A percentile compares a stretch with the other conserved stretches of the same genome.
These are phyloP conservation scores for Pherbina coryleti DNA, from an alignment of 2,888 invertebrate genomes.

Conservation along the genomic window DNA sequence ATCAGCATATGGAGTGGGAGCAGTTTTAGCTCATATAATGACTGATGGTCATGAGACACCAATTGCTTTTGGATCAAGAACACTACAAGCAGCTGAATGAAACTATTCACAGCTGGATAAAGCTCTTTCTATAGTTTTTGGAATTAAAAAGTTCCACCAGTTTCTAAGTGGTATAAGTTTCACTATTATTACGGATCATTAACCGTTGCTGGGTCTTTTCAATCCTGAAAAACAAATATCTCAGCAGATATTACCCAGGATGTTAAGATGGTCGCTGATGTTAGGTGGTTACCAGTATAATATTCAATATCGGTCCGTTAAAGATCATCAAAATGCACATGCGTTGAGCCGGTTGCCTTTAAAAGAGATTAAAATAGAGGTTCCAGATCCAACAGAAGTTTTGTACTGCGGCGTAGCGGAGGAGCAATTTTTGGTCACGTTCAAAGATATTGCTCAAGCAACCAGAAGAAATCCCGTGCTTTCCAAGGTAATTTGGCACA, in stretches of 20 bases:
- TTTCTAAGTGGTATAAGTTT: slow-evolving; percentile 37
- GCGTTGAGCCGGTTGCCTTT: slow-evolving; percentile 36
- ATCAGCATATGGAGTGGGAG: too few species aligned
- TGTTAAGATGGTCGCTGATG: background rate
- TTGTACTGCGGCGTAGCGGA: slow-evolving; percentile 23
- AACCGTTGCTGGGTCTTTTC: background rate
- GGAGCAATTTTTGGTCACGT: slow-evolving; percentile 32
- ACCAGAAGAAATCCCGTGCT: slow-evolving; percentile 14
- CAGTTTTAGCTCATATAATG: too few species aligned
- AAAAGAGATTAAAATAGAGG: background rate
- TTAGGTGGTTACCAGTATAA: background rate
- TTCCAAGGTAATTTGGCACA: slow-evolving; percentile 1
- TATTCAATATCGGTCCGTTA: background rate
- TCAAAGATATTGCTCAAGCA: slow-evolving; percentile 25
- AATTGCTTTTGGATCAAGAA: slow-evolving; percentile 41
- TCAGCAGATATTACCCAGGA: background rate
- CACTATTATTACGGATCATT: slow-evolving; percentile 18
- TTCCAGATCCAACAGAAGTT: slow-evolving; percentile 29
- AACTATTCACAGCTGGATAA: slow-evolving; percentile 41
- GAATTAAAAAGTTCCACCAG: slow-evolving; percentile 38
- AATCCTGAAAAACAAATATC: background rate
- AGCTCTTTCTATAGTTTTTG: slow-evolving; percentile 37
- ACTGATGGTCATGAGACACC: too few species aligned
- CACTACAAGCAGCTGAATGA: slow-evolving; percentile 34
- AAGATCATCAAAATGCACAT: background rate